phyloP scores from a whole-genome alignment of 1,140 invertebrate species.

The Mylabris phalerata region DNA sequence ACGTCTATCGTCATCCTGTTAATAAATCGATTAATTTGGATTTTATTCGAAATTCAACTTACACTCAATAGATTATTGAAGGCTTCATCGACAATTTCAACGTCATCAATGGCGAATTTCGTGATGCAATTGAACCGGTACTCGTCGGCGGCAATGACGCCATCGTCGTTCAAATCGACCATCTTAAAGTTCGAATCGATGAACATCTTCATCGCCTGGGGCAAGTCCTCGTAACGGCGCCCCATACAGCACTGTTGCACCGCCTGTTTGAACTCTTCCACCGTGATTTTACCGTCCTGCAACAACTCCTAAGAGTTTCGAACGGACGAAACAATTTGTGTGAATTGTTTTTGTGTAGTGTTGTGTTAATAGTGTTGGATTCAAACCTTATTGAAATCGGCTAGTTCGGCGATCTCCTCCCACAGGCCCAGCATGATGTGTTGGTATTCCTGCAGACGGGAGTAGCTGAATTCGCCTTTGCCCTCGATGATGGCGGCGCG shows the following conservation, averaged over 20 bases:
- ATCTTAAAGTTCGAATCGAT: slow-evolving; percentile 76
- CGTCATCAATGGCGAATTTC: slow-evolving; percentile 66
- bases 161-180: slow-evolving; percentile 73
- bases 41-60: slow-evolving; percentile 38
- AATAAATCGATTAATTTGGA: not conserved
- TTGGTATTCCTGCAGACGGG: slow-evolving; percentile 65
- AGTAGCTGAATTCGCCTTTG: slow-evolving; percentile 66
- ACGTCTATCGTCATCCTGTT: slow-evolving; percentile 70
- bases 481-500: slow-evolving; percentile 73
- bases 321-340: not conserved
- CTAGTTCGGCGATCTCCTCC: slow-evolving; percentile 75
- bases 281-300: slow-evolving; percentile 71
- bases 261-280: slow-evolving; percentile 74
- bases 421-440: slow-evolving; percentile 75
- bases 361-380: not conserved
- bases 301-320: slow-evolving; percentile 36
- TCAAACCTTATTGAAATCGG: slow-evolving; percentile 75
- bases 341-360: not conserved
- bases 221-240: slow-evolving; percentile 69
- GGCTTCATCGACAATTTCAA: slow-evolving; percentile 67
- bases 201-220: slow-evolving; percentile 71
- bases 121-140: slow-evolving; percentile 75
- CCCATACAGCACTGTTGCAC: slow-evolving; percentile 75
- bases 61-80: slow-evolving; percentile 70
- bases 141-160: slow-evolving; percentile 69